Conservation (phyloP, 2,797 vertebrate genomes). For the Periparus ater region DNA sequence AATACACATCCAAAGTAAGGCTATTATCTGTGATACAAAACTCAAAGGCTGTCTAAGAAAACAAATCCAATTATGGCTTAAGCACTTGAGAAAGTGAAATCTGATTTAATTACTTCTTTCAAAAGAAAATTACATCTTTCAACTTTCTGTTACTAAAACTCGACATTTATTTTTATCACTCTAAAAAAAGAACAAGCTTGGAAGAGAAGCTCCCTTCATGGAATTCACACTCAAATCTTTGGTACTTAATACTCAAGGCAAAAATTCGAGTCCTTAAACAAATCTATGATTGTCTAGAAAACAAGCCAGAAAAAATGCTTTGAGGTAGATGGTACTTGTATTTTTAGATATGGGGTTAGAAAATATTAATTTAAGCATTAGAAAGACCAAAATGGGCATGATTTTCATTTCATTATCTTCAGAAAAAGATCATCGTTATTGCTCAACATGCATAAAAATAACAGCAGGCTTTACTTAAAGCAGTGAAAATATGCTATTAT, state of each 20-base stretch:
- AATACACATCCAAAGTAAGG: neutral
- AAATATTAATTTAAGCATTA: neutral
- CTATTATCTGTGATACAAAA: neutral
- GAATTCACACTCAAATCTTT: neutral
- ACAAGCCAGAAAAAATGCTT: neutral
- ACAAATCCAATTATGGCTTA: neutral
- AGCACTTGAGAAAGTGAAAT: neutral
- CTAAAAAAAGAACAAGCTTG: neutral
- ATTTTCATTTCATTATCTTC: neutral
- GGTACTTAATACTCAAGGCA: neutral
- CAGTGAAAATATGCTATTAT: neutral
- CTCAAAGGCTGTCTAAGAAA: neutral
- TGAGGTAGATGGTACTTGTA: neutral
- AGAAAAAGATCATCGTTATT: neutral
- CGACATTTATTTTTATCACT: neutral
- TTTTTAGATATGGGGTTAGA: neutral
- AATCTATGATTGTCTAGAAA: neutral
- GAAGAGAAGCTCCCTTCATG: neutral
- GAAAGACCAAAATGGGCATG: neutral
- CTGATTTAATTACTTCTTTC: slow-evolving; percentile 41
- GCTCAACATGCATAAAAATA: neutral
- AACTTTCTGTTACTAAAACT: neutral
- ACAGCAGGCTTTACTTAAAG: neutral
- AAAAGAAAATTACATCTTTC: slow-evolving; percentile 16
- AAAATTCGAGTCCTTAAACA: neutral